Conservation (phyloP, 1,140 invertebrate genomes). For the Nasonia vitripennis region DNA sequence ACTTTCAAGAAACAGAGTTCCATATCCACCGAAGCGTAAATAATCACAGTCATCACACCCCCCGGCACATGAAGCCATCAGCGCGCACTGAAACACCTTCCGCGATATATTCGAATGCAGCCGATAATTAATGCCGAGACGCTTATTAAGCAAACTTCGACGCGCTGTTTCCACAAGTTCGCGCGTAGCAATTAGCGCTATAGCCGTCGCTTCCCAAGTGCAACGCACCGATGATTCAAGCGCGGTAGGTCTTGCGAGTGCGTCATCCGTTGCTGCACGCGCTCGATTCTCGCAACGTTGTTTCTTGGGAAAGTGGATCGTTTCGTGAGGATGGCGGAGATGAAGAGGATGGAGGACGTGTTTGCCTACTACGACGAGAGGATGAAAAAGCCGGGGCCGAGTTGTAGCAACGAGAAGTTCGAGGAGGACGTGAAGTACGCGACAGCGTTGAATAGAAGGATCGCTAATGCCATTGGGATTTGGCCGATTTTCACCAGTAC, state of each 20-base stretch:
- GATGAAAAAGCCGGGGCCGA: background rate
- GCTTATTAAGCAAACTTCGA: background rate
- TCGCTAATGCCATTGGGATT: slow-evolving; percentile 49
- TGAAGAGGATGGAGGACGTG: background rate
- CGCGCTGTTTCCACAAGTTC: background rate
- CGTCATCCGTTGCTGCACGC: background rate
- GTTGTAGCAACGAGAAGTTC: slow-evolving; percentile 18
- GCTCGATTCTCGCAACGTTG: background rate
- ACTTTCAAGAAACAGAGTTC: background rate
- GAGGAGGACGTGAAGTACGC: slow-evolving; percentile 51
- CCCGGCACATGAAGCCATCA: too few relatives aligned
- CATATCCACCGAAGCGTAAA: background rate
- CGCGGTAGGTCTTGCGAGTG: too few relatives aligned
- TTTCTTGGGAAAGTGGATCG: too few relatives aligned
- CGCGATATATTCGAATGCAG: background rate
- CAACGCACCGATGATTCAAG: background rate
- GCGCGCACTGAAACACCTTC: too few relatives aligned
- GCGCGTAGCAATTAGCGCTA: background rate
- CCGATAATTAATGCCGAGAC: background rate
- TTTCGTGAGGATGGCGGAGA: too few relatives aligned
- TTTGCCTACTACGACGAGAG: background rate
- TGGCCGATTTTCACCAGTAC: slow-evolving; percentile 41
- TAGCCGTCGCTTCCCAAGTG: background rate
- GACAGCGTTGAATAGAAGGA: slow-evolving; percentile 51
- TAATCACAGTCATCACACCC: background rate